Evolutionary conservation across 2,113 vertebrate species (phyloP).

Genomic region (Chloroceryle aenea): DNA sequence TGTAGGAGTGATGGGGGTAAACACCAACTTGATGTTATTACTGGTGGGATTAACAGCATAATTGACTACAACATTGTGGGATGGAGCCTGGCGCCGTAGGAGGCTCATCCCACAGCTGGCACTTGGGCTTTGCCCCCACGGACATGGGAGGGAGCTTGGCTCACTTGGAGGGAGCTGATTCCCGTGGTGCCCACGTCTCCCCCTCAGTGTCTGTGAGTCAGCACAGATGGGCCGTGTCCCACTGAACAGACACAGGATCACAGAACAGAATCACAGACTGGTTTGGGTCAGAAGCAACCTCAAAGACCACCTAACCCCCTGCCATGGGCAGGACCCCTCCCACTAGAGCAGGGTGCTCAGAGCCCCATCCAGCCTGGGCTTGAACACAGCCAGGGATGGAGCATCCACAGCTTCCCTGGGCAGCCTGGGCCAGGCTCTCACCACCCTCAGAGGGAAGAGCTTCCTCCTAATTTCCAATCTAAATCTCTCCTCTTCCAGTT

Average conservation of each 20-base stretch:
- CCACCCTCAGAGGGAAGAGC: too few relatives aligned
- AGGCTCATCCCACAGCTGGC: neutral
- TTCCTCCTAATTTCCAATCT: too few relatives aligned
- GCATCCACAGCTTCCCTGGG: too few relatives aligned
- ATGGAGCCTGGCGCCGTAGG: neutral
- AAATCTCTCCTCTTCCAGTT: too few relatives aligned
- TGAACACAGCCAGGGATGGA: neutral
- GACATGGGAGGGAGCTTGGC: neutral
- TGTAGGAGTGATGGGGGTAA: constrained; percentile 45
- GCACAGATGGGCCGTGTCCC: neutral
- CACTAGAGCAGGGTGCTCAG: neutral
- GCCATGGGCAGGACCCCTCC: neutral
- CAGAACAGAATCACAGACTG: neutral
- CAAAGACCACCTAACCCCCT: neutral
- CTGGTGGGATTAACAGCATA: neutral
- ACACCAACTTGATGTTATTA: neutral
- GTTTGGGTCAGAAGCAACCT: neutral
- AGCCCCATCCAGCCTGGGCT: neutral
- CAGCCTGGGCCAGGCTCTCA: neutral
- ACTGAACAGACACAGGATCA: neutral
- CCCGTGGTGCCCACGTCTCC: neutral
- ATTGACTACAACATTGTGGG: neutral
- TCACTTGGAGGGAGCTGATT: neutral
- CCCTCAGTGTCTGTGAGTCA: neutral
- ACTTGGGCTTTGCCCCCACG: accelerated